phyloP scores from a whole-genome alignment of 2,888 invertebrate species.

The Drosophila kuntzei region DNA sequence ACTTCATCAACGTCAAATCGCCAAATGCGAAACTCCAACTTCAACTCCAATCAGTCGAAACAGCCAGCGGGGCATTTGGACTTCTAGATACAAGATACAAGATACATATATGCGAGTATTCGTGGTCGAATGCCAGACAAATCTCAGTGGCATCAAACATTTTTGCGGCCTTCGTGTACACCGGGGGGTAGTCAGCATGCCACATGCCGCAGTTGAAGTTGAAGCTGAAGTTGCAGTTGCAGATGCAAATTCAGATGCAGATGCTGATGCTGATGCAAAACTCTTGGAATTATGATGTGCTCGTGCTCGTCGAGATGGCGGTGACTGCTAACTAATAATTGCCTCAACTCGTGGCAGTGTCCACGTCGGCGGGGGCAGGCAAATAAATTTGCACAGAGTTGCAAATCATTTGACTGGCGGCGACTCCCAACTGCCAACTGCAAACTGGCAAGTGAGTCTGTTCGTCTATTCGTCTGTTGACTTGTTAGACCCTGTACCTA shows the following conservation, averaged over 20 bases:
- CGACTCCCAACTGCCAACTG: constrained; percentile 43
- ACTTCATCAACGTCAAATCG: constrained; percentile 73
- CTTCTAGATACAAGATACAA: constrained; percentile 17
- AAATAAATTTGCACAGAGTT: constrained; percentile 76
- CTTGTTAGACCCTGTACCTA: constrained; percentile 26
- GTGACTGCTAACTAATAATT: constrained; percentile 70
- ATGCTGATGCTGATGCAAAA: constrained; percentile 29
- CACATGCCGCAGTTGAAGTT: constrained; percentile 33
- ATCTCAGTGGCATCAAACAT: constrained; percentile 50
- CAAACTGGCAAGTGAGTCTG: neutral
- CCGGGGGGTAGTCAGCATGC: constrained; percentile 30
- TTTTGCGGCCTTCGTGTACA: constrained; percentile 62
- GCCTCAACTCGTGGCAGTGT: constrained; percentile 43
- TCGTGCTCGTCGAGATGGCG: constrained; percentile 40
- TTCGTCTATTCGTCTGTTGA: constrained; percentile 20
- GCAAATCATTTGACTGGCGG: constrained; percentile 74
- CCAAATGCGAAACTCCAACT: constrained; percentile 29
- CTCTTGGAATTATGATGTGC: constrained; percentile 63
- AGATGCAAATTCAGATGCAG: constrained; percentile 41
- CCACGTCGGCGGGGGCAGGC: constrained; percentile 30
- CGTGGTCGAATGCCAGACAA: constrained; percentile 42
- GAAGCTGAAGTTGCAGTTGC: constrained; percentile 19
- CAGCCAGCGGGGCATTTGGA: constrained; percentile 19
- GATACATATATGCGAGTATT: neutral
- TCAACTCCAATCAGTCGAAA: constrained; percentile 40